Evolutionary conservation across 30 jellyfish, hydroid and myxozoan genomes (phyloP).

Genomic region (Cassiopea xamachana): DNA sequence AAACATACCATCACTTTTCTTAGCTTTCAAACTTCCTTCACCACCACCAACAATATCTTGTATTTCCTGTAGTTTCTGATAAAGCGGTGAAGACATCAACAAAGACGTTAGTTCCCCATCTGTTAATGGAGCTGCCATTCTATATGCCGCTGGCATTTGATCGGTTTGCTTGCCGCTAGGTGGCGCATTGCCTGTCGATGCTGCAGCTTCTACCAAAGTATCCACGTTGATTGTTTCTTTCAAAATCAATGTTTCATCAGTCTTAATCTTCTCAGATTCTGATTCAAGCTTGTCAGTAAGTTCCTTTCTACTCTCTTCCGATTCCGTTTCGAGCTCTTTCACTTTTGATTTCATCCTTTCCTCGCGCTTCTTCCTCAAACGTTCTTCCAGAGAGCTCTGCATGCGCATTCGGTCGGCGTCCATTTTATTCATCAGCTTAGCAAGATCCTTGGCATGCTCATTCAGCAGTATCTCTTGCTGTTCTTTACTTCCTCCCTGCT

Average conservation of each 20-base stretch:
- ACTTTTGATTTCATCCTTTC: constrained; percentile 76
- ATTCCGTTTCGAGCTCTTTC: constrained; percentile 79
- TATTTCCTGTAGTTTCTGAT: constrained; percentile 87
- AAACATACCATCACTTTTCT: constrained; percentile 24
- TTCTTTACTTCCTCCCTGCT: constrained; percentile 94
- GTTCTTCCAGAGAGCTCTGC: constrained; percentile 96
- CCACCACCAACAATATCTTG: constrained; percentile 83
- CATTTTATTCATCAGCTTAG: constrained; percentile 95
- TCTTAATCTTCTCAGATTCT: constrained; percentile 78
- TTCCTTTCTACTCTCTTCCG: constrained; percentile 81
- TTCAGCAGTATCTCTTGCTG: constrained; percentile 92
- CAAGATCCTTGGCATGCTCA: constrained; percentile 94
- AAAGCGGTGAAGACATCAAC: constrained; percentile 92
- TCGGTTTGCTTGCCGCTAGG: constrained; percentile 32
- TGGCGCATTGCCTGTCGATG: constrained; percentile 48
- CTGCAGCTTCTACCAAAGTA: constrained; percentile 67
- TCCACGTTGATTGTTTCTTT: constrained; percentile 83
- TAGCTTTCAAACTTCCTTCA: constrained; percentile 48
- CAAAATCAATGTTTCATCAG: constrained; percentile 81
- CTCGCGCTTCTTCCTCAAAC: constrained; percentile 87
- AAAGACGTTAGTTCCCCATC: constrained; percentile 84
- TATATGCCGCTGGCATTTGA: constrained; percentile 83
- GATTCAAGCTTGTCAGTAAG: constrained; percentile 81
- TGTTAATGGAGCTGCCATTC: constrained; percentile 92
- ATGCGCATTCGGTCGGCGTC: constrained; percentile 97